Conservation (phyloP, 1,140 invertebrate genomes). For the Cheumatopsyche charites region DNA sequence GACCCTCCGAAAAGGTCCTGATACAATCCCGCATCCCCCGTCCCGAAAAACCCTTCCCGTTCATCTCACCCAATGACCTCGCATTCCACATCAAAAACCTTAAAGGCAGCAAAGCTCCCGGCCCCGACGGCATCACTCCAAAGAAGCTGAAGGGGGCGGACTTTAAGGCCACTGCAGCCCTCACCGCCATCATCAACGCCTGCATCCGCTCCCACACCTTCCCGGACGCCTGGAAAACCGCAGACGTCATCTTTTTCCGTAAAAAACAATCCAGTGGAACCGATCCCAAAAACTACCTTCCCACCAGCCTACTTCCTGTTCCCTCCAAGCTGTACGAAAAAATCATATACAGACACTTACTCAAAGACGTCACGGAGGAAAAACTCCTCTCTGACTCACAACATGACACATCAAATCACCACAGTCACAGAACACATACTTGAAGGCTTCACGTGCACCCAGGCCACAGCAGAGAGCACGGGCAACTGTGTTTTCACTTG, state of each 20-base stretch:
- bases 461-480: no score
- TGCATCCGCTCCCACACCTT: not conserved
- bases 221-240: not conserved
- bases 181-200: not conserved
- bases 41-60: not conserved
- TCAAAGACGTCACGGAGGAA: no score
- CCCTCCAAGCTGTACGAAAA: no score
- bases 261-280: no score
- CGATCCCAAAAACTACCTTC: no score
- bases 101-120: not conserved
- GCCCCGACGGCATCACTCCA: not conserved
- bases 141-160: not conserved
- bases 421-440: no score
- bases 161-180: not conserved
- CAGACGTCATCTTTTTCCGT: not conserved
- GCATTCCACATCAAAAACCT: not conserved
- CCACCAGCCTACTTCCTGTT: no score
- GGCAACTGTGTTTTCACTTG: no score
- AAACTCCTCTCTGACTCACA: no score
- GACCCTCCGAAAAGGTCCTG: not conserved
- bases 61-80: not conserved
- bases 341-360: no score
- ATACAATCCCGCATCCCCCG: not conserved
- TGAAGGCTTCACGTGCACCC: conserved; percentile 41
- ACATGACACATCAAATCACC: no score